Conservation (phyloP, 2,888 invertebrate species). For the Zeuzera pyrina region DNA sequence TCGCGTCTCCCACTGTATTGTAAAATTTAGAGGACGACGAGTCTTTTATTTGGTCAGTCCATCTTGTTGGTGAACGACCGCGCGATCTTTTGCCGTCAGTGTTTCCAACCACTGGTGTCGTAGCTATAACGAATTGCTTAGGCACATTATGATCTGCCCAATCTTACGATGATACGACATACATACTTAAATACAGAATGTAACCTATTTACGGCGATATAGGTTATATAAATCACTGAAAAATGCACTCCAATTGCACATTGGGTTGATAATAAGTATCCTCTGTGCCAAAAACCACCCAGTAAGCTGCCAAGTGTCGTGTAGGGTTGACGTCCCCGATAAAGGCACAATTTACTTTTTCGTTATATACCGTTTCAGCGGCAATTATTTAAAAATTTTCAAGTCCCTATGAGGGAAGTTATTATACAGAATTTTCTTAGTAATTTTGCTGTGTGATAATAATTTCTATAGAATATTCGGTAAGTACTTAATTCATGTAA, state of each 20-base stretch:
- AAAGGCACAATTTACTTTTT: slow-evolving; percentile 14
- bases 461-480: slow-evolving; percentile 60
- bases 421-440: slow-evolving; percentile 30
- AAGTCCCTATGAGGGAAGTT: slow-evolving; percentile 62
- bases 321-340: slow-evolving; percentile 34
- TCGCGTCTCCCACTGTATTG: too few relatives aligned
- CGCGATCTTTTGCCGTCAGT: too few relatives aligned
- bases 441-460: slow-evolving; percentile 45
- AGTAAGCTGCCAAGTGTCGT: slow-evolving; percentile 46
- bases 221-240: too few relatives aligned
- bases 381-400: slow-evolving; percentile 27
- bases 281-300: slow-evolving; percentile 51
- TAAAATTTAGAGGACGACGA: too few relatives aligned
- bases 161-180: too few relatives aligned
- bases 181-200: too few relatives aligned
- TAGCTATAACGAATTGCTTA: too few relatives aligned
- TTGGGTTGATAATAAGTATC: not conserved
- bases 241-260: not conserved
- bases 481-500: slow-evolving; percentile 20
- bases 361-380: slow-evolving; percentile 35
- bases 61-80: too few relatives aligned
- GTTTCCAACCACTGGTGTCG: too few relatives aligned
- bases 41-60: too few relatives aligned
- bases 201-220: too few relatives aligned
- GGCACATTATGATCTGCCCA: too few relatives aligned